These are phyloP conservation scores for Hydractinia symbiolongicarpus DNA, from an alignment of 30 jellyfish, hydroid and myxozoan genomes.

Conservation along the genomic window DNA sequence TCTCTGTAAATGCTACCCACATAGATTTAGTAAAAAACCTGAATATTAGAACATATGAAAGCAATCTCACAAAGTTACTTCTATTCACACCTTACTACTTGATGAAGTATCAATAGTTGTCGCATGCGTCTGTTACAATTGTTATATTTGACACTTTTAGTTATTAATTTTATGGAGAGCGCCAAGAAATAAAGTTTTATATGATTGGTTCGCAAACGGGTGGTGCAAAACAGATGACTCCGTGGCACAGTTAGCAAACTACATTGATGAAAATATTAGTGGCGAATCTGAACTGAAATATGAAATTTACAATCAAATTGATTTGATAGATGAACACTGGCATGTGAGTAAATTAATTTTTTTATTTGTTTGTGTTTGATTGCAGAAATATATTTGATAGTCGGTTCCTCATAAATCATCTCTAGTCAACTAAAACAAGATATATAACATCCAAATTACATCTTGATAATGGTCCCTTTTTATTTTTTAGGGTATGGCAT, in stretches of 20 bases:
- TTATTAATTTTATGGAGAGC: constrained; percentile 51
- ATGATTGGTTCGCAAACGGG: constrained; percentile 71
- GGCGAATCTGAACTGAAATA: constrained; percentile 21
- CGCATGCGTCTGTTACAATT: neutral
- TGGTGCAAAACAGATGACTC: constrained; percentile 57
- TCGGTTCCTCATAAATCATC: no score
- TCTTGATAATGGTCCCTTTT: neutral
- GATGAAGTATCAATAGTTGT: no score
- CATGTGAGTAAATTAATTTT: constrained; percentile 42
- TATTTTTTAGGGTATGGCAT: constrained; percentile 17
- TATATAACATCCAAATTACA: no score
- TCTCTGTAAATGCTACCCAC: no score
- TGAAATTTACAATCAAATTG: constrained; percentile 20
- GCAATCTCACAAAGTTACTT: no score
- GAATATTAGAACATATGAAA: no score
- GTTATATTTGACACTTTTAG: constrained; percentile 26
- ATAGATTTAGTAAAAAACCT: no score
- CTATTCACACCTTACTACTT: no score
- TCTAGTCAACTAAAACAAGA: no score
- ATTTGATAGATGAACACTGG: constrained; percentile 53
- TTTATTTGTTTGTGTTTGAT: neutral
- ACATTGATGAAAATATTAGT: constrained; percentile 19
- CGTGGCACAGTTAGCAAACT: constrained; percentile 10
- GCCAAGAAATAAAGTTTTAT: constrained; percentile 17
- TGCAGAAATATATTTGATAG: no score